These are phyloP conservation scores for Gymnocypris eckloni DNA, from an alignment of 2,797 vertebrate species.

Conservation along the genomic window DNA sequence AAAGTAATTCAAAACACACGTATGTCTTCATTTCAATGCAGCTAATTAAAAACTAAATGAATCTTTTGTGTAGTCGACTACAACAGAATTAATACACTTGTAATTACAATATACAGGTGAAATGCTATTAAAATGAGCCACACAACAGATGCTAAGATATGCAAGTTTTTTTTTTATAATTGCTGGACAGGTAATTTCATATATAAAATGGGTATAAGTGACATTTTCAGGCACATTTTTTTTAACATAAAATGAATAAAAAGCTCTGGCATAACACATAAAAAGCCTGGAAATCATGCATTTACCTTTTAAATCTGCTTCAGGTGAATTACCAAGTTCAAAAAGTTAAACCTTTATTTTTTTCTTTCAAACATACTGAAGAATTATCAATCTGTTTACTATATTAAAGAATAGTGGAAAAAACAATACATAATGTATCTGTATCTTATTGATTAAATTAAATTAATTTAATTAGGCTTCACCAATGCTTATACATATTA, in stretches of 20 bases:
- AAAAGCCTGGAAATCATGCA: not conserved
- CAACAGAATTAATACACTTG: too few relatives aligned
- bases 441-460: not conserved
- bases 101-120: too few relatives aligned
- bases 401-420: too few relatives aligned
- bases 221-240: not conserved
- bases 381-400: not conserved
- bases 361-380: not conserved
- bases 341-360: not conserved
- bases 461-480: not conserved
- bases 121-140: too few relatives aligned
- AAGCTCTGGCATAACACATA: not conserved
- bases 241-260: not conserved
- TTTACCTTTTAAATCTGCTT: not conserved
- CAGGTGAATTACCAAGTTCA: not conserved
- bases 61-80: too few relatives aligned
- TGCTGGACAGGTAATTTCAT: too few relatives aligned
- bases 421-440: not conserved
- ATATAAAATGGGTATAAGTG: not conserved
- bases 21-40: too few relatives aligned
- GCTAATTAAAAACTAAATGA: too few relatives aligned
- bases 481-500: not conserved
- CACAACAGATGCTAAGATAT: too few relatives aligned
- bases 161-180: too few relatives aligned
- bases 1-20: too few relatives aligned